Evolutionary conservation across 1,140 invertebrate species (phyloP).

Genomic region (Ceratina japonica): DNA sequence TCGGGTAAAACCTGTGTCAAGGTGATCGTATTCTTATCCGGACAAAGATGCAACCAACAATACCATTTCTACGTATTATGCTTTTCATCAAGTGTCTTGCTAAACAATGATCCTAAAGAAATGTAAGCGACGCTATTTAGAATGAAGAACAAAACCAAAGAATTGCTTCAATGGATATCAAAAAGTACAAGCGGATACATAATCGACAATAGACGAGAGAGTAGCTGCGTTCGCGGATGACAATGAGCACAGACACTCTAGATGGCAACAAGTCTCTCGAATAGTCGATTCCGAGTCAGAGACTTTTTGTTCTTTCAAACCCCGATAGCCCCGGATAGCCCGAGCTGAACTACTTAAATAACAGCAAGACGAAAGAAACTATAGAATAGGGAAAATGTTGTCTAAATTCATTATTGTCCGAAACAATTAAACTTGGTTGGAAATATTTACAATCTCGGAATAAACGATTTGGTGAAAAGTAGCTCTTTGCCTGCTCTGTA

Average conservation of each 20-base stretch:
- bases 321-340: not conserved
- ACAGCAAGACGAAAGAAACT: not conserved
- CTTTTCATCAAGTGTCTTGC: not conserved
- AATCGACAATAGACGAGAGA: not conserved
- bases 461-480: not conserved
- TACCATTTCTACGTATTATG: not conserved
- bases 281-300: constrained; percentile 21
- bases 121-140: no score
- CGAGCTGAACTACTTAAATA: not conserved
- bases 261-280: constrained; percentile 6
- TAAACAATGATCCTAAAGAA: not conserved
- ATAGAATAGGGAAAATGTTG: constrained; percentile 13
- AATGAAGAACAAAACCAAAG: not conserved
- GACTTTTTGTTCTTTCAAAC: not conserved
- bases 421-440: not conserved
- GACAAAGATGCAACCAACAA: not conserved
- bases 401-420: constrained; percentile 6
- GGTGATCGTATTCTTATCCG: no score
- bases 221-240: constrained; percentile 6
- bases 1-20: no score
- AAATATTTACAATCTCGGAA: not conserved
- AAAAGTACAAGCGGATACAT: not conserved
- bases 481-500: not conserved
- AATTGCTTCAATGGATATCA: constrained; percentile 19
- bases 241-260: not conserved